phyloP scores from a whole-genome alignment of 2,113 vertebrate species.

The Rallus limicola region DNA sequence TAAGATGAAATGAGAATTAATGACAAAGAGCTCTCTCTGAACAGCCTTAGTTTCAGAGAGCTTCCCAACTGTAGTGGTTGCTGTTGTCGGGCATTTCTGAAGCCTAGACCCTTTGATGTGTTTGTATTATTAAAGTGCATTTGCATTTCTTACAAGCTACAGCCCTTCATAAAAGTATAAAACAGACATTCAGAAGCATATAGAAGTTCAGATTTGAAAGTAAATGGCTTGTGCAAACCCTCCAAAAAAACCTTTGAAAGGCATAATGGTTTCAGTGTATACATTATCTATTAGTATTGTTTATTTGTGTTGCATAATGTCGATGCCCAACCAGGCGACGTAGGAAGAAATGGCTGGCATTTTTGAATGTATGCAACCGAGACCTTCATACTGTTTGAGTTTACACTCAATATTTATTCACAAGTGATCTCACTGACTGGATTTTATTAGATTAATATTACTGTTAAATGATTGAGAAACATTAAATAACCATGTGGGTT shows the following conservation, averaged over 20 bases:
- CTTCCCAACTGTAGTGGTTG: not conserved
- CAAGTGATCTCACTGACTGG: not conserved
- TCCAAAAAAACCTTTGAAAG: not conserved
- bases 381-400: not conserved
- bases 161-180: not conserved
- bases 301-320: not conserved
- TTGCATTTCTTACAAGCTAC: not conserved
- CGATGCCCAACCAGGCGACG: not conserved
- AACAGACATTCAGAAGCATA: not conserved
- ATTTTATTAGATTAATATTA: not conserved
- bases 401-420: not conserved
- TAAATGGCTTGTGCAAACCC: not conserved
- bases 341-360: not conserved
- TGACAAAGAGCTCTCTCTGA: not conserved
- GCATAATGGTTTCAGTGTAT: not conserved
- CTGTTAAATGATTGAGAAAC: not conserved
- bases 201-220: not conserved
- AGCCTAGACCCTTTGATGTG: not conserved
- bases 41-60: not conserved
- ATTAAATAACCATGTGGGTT: not conserved
- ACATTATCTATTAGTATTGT: not conserved
- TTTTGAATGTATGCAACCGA: not conserved
- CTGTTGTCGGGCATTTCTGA: not conserved
- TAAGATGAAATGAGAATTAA: not conserved
- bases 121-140: not conserved